A percentile compares a stretch with the other conserved stretches of the same genome.
These are phyloP conservation scores for Eilema depressum DNA, from an alignment of 2,888 invertebrate species.

Conservation along the genomic window DNA sequence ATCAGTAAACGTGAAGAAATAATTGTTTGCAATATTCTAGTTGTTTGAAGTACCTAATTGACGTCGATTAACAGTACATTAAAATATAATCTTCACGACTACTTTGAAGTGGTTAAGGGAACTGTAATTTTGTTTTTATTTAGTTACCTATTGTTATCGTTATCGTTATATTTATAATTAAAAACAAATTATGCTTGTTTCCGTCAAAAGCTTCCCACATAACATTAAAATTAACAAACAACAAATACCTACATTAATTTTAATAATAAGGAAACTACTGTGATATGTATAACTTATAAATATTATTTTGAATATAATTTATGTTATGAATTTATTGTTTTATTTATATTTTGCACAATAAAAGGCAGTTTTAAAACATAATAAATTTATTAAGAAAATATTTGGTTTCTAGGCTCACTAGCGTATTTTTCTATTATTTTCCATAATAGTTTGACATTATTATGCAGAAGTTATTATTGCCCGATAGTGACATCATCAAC, in stretches of 20 bases:
- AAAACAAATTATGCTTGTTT: not conserved
- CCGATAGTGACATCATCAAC: slow-evolving; percentile 43
- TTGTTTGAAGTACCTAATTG: slow-evolving; percentile 1
- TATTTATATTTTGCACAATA: slow-evolving; percentile 36
- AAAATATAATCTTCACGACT: not conserved
- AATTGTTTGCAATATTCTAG: not conserved
- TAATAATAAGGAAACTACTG: slow-evolving; percentile 31
- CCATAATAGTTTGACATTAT: slow-evolving; percentile 31
- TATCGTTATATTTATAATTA: not conserved
- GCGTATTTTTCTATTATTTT: slow-evolving; percentile 37
- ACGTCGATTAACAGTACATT: slow-evolving; percentile 1
- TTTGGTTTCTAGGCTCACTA: slow-evolving; percentile 53
- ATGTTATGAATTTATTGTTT: slow-evolving; percentile 8
- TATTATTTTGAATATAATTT: slow-evolving; percentile 38
- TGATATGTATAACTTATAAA: slow-evolving; percentile 35
- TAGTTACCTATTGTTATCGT: not conserved
- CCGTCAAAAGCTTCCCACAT: not conserved
- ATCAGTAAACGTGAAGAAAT: not conserved
- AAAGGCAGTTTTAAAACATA: slow-evolving; percentile 49
- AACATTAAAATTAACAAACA: not conserved
- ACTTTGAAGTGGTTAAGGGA: not conserved
- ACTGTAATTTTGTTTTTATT: not conserved
- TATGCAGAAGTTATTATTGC: slow-evolving; percentile 34
- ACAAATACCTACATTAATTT: not conserved
- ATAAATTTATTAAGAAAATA: slow-evolving; percentile 62